Evolutionary conservation across 2,888 invertebrate species (phyloP).

Genomic region (Kuschelorhynchus macadamiae): DNA sequence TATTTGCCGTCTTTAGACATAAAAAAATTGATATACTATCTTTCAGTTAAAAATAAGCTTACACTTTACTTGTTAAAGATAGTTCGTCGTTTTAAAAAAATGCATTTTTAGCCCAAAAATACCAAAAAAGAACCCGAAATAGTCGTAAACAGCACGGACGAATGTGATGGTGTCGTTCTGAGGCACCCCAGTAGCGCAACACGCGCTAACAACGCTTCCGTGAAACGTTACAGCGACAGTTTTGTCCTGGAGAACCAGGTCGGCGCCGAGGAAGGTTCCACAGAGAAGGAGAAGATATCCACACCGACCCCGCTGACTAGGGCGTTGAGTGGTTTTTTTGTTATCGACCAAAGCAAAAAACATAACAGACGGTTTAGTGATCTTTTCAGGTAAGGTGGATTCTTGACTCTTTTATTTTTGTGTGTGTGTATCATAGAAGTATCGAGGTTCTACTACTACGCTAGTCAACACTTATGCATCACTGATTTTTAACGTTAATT

Average conservation of each 20-base stretch:
- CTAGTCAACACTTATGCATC: no score
- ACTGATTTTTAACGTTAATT: no score
- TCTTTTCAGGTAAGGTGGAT: constrained; percentile 58
- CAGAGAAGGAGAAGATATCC: constrained; percentile 23
- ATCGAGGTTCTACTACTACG: neutral
- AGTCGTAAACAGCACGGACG: constrained; percentile 4
- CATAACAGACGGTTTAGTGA: constrained; percentile 65
- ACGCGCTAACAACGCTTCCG: constrained; percentile 19
- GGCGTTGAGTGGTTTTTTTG: constrained; percentile 62
- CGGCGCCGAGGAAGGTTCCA: constrained; percentile 35
- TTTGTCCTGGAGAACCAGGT: constrained; percentile 62
- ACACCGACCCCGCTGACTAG: constrained; percentile 53
- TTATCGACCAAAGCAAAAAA: constrained; percentile 57
- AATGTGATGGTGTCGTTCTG: constrained; percentile 41
- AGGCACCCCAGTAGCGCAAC: constrained; percentile 25
- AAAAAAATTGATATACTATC: no score
- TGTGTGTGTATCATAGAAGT: neutral
- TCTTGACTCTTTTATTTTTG: no score
- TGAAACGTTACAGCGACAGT: constrained; percentile 65
- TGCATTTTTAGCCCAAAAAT: constrained; percentile 28
- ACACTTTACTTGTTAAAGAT: no score
- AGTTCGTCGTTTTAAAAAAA: no score
- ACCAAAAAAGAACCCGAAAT: constrained; percentile 23
- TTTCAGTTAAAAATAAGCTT: no score
- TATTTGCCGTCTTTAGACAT: no score